Base-by-base conservation (phyloP, 2,113 vertebrate genomes). In the Phodopus roborovskii region DNA sequence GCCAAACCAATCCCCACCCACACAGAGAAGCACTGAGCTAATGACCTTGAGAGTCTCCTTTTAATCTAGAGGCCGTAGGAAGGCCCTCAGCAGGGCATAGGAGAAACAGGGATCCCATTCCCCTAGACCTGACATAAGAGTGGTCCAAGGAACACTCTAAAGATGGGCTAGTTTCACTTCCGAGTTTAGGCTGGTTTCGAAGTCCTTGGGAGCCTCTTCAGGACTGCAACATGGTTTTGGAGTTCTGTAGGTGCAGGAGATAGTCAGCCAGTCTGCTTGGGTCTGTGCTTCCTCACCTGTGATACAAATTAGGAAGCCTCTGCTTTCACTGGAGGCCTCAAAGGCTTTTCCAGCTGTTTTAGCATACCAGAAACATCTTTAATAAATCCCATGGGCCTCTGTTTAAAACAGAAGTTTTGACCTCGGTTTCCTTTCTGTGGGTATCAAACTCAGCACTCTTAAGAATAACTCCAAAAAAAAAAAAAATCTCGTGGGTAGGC, bases 351-450 rank as follows among this genome's bases (percentile, higher is more conserved):
- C 96, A 97, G 94, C 92, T 97, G 96, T 92, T 96, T 89, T 92
- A 95, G 84, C 86, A 85, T 97, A 96, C 97, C 84, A 12, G 94
- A 97, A 97, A 97, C 96, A 98, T 97, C 96, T 95, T 97, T 98
- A 78, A 93, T 96, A 95, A 97, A 97, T 94, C 95, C 96, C 97
- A 68, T 87, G 94, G 86, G 95, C 94, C 92, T 82, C 58, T 79
- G 85, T 95, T 97, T 97, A 97, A 98, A 97, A 95, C 87, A 96
- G 90, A 96, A 91, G 79, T 83, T 96, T 96, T 97, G 94, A 98
- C 95, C 92, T 87, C 92, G 87, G 70, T 97, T 97, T 97, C 96
- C 83, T 96, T 97, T 96, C 93, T 97, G 56, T 91, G 39, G 7
- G 85, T 91, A 92, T 97, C 90, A 97, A 92, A 97, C 94, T 97